Evolutionary conservation across 2,888 invertebrate genomes (phyloP), one percentile per base, ranked within the genome.

Genomic region (Luffia ferchaultella): DNA sequence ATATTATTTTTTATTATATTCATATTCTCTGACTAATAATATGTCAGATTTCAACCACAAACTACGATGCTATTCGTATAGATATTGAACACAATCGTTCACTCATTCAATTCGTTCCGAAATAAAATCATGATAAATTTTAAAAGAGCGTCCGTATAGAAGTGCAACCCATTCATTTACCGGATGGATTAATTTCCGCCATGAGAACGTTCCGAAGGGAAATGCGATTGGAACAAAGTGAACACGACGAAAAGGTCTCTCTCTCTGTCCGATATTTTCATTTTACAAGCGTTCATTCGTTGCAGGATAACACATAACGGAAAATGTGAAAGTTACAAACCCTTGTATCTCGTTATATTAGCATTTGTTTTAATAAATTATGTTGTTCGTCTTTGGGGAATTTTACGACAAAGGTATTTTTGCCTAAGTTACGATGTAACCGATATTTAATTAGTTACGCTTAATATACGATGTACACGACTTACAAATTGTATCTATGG

Each of bases 101-200:
- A 30, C 3, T 30, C 3, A 30, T 7, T 30, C 30, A 30, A 30
- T 30, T 7, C 12, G 5, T 30, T 30, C 30, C 30, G 30, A 30
- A 30, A 7, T 3, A 12, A 30, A 30, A 30, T 12, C 30, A 12
- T 30, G 30, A 30, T 30, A 12, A n/a, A n/a, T n/a, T 12, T 30
- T 7, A 7, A 30, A 30, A 30, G 12, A 12, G 30, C 5, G 30
- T 30, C 12, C 12, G 30, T 77, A 18, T 49, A 49, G 42, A 78
- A 52, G 73, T 77, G 78, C 74, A 77, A 75, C 69, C 74, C 73
- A 79, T 79, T 82, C 78, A 79, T 80, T 80, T 76, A 70, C 71
- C 77, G 77, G 78, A 82, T 76, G 74, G 71, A 73, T 78, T 82
- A 74, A 82, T 82, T 79, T 82, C 82, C 82, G 77, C 68, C 69